Evolutionary conservation across 2,888 invertebrate species (phyloP).

Genomic region (Erebia aethiops): DNA sequence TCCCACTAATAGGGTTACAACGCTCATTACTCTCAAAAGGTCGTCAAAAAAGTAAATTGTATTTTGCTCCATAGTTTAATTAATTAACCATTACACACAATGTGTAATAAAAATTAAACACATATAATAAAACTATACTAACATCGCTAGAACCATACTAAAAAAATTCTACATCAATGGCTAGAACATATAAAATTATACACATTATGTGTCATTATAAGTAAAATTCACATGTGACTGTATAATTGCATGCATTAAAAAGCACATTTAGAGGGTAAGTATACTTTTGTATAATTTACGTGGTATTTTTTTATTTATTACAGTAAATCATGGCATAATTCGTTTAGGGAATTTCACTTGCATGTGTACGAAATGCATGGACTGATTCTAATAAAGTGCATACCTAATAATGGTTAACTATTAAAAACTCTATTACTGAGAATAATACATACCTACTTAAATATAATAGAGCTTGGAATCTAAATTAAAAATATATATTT

Average conservation of each 20-base stretch:
- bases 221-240: slow-evolving; percentile 38
- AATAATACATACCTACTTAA: too few relatives aligned
- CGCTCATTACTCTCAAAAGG: too few relatives aligned
- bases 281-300: slow-evolving; percentile 20
- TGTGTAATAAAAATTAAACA: slow-evolving; percentile 10
- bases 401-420: background rate
- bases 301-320: slow-evolving; percentile 47
- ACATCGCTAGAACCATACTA: background rate
- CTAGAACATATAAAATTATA: slow-evolving; percentile 23
- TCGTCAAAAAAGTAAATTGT: background rate
- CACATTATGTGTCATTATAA: slow-evolving; percentile 29
- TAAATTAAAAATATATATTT: too few relatives aligned
- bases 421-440: too few relatives aligned
- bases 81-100: background rate
- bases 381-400: background rate
- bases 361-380: slow-evolving; percentile 46
- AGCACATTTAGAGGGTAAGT: slow-evolving; percentile 10
- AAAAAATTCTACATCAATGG: too few relatives aligned
- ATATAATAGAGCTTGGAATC: too few relatives aligned
- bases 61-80: background rate
- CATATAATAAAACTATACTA: slow-evolving; percentile 6
- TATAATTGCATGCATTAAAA: slow-evolving; percentile 42
- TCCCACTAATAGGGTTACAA: too few relatives aligned
- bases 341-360: slow-evolving; percentile 53
- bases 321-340: slow-evolving; percentile 55